Evolutionary conservation across 1,140 invertebrate genomes (phyloP), one percentile per base, ranked within the genome.

Genomic region (Gryllus bimaculatus): DNA sequence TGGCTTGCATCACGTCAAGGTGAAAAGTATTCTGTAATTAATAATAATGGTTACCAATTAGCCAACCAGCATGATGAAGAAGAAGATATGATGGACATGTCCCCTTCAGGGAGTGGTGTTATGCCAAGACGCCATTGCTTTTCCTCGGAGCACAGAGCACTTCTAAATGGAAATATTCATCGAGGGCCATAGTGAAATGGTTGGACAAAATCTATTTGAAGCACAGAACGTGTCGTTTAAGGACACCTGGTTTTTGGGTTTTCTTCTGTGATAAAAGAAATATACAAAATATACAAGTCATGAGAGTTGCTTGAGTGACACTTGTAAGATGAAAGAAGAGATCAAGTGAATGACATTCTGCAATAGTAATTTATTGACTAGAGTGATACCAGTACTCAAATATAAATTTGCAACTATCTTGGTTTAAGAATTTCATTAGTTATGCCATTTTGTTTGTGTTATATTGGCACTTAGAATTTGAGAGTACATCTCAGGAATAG

Each of bases 61-160:
- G 83, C 83, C 49, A 82, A 80, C 78, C 82, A 83, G 21, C 78
- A 83, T 47, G 83, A 84, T 47, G 83, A 84, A 76, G 83, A 83
- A n/a, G 83, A 83, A n/a, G 81, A 82, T 26, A 81, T 83, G 78
- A 78, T 81, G 8, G 81, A 81, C 18, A 76, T 76, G 77, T 81
- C 81, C 0, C 81, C 81, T 26, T 66, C 79, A 15, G 78, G 73
- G n/a, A 73, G 78, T 39, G 47, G 18, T n/a, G 66, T 26, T 26
- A 7, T 21, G 10, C 47, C 47, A 8, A 66, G 77, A 48, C 54
- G 78, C 20, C 78, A 73, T 49, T 49, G 78, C 47, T 78, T 78
- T 18, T 77, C 76, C 47, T 73, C 78, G 8, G 78, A 78, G 47
- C 78, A 78, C 47, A 78, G 78, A 66, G 12, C 78, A 20, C 54